Base-by-base conservation (phyloP, 2,113 vertebrate species). In the Cyrtonyx montezumae region DNA sequence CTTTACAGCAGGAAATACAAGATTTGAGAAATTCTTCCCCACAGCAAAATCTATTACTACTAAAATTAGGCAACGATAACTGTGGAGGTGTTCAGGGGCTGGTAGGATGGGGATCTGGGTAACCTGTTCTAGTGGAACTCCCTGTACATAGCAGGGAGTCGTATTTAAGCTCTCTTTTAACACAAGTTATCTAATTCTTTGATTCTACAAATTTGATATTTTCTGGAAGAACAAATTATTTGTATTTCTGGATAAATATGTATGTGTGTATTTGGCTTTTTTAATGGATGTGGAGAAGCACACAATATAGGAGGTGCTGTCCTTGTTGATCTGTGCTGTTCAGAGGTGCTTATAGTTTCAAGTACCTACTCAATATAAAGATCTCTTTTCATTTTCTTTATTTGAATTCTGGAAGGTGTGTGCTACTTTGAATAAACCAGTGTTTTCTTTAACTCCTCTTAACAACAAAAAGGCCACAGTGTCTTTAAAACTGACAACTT, bases 41-140 rank as follows among this genome's bases (percentile, higher is more conserved):
- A 89, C 80, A 95, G 91, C 59, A 93, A 96, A 96, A 92, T 92
- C 79, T 91, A 93, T 91, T 92, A 81, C 83, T 70, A 90, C 66
- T 46, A 92, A 79, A 6, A 28, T 88, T 91, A 90, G 62, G 63
- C 94, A 95, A 75, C 46, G 92, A 81, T 88, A 94, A 91, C 83
- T 28, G 15, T 55, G 53, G 53, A 55, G 21, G 8, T 9, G 28
- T 55, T 55, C 53, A 55, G 9, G 16, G 28, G 9, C 16, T 17
- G 53, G 9, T 55, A 30, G 53, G 28, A 30, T 30, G 53, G 53
- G 23, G 28, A 55, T 55, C 30, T 30, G 53, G 53, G 28, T 28
- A 55, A 30, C 28, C 53, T 55, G 51, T 28, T 55, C 53, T 55
- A 55, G 28, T 30, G 28, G 53, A 55, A 55, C 15, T 55, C 53